These are phyloP conservation scores for Zenarchopterus dispar DNA, from an alignment of 2,797 vertebrate genomes.

Conservation along the genomic window DNA sequence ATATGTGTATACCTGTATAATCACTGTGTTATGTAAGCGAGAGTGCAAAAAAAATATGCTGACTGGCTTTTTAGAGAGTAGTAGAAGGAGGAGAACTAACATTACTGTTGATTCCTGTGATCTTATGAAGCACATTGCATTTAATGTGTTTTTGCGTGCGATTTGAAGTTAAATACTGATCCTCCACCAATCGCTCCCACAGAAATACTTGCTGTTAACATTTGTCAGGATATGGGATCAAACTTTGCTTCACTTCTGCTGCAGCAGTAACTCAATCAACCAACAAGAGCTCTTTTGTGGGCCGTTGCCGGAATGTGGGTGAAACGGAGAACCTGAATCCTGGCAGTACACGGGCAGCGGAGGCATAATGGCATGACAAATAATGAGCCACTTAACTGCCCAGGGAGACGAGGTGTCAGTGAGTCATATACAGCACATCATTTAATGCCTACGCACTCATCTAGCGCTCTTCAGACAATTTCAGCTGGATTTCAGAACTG, in stretches of 20 bases:
- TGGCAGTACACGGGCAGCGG: constrained; percentile 14
- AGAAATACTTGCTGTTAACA: constrained; percentile 22
- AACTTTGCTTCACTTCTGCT: constrained; percentile 10
- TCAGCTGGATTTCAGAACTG: constrained; percentile 73
- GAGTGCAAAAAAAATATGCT: constrained; percentile 4
- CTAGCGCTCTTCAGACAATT: constrained; percentile 71
- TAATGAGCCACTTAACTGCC: constrained; percentile 74
- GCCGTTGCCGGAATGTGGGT: constrained; percentile 22
- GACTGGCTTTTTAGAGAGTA: constrained; percentile 1
- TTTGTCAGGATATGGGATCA: constrained; percentile 23
- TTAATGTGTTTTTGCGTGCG: background rate
- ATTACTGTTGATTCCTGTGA: background rate
- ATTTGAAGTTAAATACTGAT: background rate
- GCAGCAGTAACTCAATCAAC: constrained; percentile 45
- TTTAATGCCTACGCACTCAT: constrained; percentile 79
- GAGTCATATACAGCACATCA: constrained; percentile 71
- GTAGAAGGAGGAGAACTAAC: background rate
- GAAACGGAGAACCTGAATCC: constrained; percentile 31
- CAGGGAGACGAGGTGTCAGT: constrained; percentile 67
- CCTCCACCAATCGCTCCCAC: background rate
- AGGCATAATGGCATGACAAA: constrained; percentile 56
- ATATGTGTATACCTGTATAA: constrained; percentile 25
- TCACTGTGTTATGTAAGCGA: constrained; percentile 19
- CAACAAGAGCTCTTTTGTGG: constrained; percentile 43
- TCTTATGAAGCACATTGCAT: background rate